Conservation (phyloP, 2,888 invertebrate species). For the Listrodromus nycthemerus region DNA sequence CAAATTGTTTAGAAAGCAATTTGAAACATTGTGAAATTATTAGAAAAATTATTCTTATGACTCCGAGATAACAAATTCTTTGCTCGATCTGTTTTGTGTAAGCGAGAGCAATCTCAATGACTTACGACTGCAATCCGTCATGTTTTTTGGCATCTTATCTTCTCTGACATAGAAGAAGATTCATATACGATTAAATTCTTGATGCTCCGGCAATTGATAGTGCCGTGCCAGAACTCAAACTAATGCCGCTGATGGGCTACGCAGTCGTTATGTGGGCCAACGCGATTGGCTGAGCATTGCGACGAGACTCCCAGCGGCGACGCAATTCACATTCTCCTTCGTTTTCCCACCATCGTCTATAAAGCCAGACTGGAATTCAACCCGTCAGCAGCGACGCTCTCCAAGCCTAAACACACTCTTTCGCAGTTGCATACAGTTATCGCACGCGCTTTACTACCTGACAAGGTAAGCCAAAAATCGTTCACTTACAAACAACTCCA, state of each 20-base stretch:
- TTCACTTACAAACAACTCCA: not conserved
- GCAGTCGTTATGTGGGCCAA: slow-evolving; percentile 13
- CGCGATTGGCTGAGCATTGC: slow-evolving; percentile 18
- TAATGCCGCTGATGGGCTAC: not conserved
- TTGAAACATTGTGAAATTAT: too few relatives aligned
- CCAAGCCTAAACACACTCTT: not conserved
- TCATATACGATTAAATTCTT: too few relatives aligned
- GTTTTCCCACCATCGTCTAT: not conserved
- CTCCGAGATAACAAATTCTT: too few relatives aligned
- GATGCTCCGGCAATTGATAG: too few relatives aligned
- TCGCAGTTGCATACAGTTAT: not conserved
- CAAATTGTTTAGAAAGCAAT: too few relatives aligned
- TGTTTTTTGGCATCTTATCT: too few relatives aligned
- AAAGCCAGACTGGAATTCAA: not conserved
- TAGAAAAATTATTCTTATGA: too few relatives aligned
- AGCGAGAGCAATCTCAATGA: too few relatives aligned
- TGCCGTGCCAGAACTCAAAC: too few relatives aligned
- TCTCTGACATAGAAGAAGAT: too few relatives aligned
- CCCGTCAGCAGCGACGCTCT: not conserved
- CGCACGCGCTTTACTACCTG: not conserved
- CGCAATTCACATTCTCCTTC: not conserved
- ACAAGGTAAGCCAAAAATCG: not conserved
- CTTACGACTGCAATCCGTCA: too few relatives aligned
- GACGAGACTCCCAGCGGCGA: not conserved
- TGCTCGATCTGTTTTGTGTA: too few relatives aligned